These are phyloP conservation scores for Datnioides undecimradiatus DNA, from an alignment of 2,113 vertebrate species.

Conservation along the genomic window DNA sequence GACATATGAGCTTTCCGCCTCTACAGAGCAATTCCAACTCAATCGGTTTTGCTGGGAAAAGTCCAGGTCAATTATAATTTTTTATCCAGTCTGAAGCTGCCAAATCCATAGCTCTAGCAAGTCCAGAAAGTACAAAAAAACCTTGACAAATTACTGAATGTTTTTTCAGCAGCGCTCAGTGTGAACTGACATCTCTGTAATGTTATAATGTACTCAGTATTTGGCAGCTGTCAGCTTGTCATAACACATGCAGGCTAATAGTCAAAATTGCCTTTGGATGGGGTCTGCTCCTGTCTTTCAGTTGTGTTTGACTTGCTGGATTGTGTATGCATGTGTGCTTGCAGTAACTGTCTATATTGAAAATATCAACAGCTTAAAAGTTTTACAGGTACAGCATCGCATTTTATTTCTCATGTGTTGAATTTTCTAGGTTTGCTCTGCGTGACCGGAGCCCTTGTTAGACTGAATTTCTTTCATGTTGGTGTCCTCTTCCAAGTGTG, in stretches of 20 bases:
- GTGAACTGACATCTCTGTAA: constrained; percentile 15
- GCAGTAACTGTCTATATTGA: neutral
- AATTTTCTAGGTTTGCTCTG: neutral
- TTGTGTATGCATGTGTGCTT: neutral
- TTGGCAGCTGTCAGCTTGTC: constrained; percentile 45
- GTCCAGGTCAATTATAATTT: constrained; percentile 36
- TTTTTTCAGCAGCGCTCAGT: constrained; percentile 37
- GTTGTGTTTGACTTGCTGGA: neutral
- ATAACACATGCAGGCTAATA: constrained; percentile 33
- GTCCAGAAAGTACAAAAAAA: constrained; percentile 14
- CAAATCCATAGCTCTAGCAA: constrained; percentile 13
- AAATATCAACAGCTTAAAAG: neutral
- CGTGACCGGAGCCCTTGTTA: neutral
- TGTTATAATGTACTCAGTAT: constrained; percentile 35
- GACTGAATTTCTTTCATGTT: neutral
- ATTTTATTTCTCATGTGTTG: neutral
- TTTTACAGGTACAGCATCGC: neutral
- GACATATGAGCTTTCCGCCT: constrained; percentile 17
- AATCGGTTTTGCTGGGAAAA: constrained; percentile 46
- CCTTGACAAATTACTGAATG: constrained; percentile 23
- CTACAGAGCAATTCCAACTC: constrained; percentile 21
- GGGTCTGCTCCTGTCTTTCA: neutral
- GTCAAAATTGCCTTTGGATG: neutral
- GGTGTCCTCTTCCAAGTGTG: neutral
- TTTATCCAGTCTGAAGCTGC: constrained; percentile 13